These are phyloP conservation scores for Loxodonta africana DNA, from an alignment of 2,113 vertebrate species.

Conservation along the genomic window DNA sequence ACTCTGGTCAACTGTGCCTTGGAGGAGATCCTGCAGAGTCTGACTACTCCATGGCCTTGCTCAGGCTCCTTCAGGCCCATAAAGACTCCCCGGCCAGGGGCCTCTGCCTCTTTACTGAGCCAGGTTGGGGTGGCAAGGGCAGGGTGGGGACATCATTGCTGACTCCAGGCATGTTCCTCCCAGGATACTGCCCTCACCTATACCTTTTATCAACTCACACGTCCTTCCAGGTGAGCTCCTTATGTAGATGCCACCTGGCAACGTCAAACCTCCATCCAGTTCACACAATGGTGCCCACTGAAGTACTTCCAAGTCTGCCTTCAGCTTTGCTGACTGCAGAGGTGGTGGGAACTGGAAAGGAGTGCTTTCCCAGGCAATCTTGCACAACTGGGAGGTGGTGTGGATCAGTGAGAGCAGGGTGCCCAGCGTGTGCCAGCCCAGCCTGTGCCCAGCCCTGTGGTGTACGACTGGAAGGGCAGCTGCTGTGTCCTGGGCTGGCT, in stretches of 20 bases:
- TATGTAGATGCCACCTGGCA: background rate
- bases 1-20: background rate
- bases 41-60: background rate
- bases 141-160: accelerated
- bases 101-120: background rate
- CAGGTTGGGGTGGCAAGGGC: background rate
- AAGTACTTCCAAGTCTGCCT: background rate
- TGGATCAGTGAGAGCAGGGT: background rate
- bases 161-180: background rate
- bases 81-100: background rate
- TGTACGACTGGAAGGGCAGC: background rate
- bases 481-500: background rate
- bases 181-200: accelerated
- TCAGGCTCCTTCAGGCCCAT: background rate
- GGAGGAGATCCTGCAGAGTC: background rate
- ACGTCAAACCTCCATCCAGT: background rate
- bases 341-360: background rate
- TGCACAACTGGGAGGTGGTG: background rate
- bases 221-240: background rate
- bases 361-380: background rate
- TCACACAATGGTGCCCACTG: background rate
- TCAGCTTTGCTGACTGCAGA: background rate
- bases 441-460: no score
- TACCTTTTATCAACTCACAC: background rate
- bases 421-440: background rate